Conservation (phyloP, 1,140 invertebrate genomes). For the Sitophilus oryzae region DNA sequence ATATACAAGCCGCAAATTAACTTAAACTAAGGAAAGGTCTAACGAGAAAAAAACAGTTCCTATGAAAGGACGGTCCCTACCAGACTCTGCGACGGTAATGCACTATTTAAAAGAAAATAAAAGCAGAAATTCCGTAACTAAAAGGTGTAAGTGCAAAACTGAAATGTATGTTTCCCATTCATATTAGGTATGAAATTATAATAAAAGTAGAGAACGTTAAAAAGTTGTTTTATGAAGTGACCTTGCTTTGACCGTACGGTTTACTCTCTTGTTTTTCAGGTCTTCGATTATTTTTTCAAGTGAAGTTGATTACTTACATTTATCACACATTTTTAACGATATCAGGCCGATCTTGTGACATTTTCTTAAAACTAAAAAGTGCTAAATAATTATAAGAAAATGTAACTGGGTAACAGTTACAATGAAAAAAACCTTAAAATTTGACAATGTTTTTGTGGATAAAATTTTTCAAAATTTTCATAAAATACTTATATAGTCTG, state of each 20-base stretch:
- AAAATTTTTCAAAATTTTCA: too few relatives aligned
- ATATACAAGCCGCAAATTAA: neutral
- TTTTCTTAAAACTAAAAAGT: too few relatives aligned
- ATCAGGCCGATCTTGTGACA: too few relatives aligned
- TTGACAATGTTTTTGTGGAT: too few relatives aligned
- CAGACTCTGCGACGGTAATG: slow-evolving; percentile 8
- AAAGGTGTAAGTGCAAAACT: slow-evolving; percentile 30
- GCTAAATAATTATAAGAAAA: too few relatives aligned
- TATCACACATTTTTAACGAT: too few relatives aligned
- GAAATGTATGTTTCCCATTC: slow-evolving; percentile 31
- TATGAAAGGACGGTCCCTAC: slow-evolving; percentile 11
- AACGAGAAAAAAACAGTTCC: slow-evolving; percentile 14
- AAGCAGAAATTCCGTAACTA: neutral
- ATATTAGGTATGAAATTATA: slow-evolving; percentile 34
- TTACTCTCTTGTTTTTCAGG: neutral
- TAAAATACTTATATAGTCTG: too few relatives aligned
- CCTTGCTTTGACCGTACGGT: slow-evolving; percentile 41
- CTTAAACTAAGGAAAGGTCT: neutral
- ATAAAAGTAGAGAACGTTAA: slow-evolving; percentile 36
- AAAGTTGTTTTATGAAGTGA: slow-evolving; percentile 44
- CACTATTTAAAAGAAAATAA: slow-evolving; percentile 3
- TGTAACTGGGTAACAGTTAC: too few relatives aligned
- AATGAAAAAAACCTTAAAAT: too few relatives aligned
- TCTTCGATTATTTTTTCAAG: neutral
- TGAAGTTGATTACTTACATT: too few relatives aligned